Conservation (phyloP, 92 coral and sea anemone genomes). For the Galaxea fascicularis region DNA sequence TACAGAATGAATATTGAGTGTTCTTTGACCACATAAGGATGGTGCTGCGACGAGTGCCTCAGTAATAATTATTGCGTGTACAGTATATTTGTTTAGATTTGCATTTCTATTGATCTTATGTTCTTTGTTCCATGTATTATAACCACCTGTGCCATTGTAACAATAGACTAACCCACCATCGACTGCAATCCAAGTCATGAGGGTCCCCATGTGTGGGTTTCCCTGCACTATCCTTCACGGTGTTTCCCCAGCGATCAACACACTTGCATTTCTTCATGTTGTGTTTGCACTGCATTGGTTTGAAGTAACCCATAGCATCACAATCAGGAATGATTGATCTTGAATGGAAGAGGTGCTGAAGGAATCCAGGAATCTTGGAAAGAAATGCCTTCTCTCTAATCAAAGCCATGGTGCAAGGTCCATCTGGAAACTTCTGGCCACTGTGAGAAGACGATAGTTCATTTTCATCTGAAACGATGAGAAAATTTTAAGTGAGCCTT, state of each 20-base stretch:
- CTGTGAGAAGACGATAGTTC: background rate
- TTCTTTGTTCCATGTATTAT: too few relatives aligned
- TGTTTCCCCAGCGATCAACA: conserved; percentile 67
- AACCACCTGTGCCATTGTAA: too few relatives aligned
- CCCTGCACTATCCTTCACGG: conserved; percentile 39
- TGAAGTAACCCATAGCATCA: conserved; percentile 62
- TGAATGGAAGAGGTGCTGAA: too few relatives aligned
- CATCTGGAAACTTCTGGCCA: background rate
- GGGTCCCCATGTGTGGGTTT: background rate
- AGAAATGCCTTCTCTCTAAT: background rate
- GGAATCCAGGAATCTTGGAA: background rate
- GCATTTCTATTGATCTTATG: too few relatives aligned
- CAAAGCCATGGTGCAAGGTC: conserved; percentile 16
- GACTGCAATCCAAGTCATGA: conserved; percentile 25
- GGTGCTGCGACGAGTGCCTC: too few relatives aligned
- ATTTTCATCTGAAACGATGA: background rate
- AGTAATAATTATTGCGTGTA: too few relatives aligned
- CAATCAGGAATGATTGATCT: conserved; percentile 59
- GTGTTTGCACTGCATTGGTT: conserved; percentile 60
- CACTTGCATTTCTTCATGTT: conserved; percentile 69
- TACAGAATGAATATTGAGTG: too few relatives aligned
- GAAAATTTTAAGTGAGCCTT: background rate
- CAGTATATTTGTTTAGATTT: too few relatives aligned
- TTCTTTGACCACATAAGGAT: too few relatives aligned
- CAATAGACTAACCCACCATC: background rate